Percentiles rank a stretch among this genome's conserved stretches.
Evolutionary conservation across 2,113 vertebrate species (phyloP).

Genomic region (Istiophorus platypterus): DNA sequence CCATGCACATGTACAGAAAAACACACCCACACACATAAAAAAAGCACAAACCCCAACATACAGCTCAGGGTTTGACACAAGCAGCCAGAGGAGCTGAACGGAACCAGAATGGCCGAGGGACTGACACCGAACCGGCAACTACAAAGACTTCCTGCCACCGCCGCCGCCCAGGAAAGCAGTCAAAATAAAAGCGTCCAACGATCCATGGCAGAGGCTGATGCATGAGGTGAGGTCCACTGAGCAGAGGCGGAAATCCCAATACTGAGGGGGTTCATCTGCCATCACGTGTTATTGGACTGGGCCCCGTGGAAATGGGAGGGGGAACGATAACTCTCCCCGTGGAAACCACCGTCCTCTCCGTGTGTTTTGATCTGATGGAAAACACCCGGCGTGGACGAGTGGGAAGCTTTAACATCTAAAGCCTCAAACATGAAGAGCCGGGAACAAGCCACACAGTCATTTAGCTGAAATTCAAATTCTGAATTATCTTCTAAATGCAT

Average conservation of each 20-base stretch:
- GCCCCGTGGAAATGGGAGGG: too few relatives aligned
- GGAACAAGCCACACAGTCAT: too few relatives aligned
- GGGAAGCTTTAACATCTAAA: too few relatives aligned
- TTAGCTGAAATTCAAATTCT: too few relatives aligned
- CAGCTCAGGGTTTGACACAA: constrained; percentile 1
- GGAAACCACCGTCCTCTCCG: too few relatives aligned
- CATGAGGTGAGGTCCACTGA: neutral
- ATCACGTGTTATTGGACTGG: neutral
- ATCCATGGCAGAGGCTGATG: neutral
- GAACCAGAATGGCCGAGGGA: neutral
- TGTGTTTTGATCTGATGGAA: too few relatives aligned
- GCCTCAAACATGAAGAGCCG: too few relatives aligned
- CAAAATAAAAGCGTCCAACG: neutral
- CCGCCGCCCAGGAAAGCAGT: neutral
- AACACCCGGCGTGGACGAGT: too few relatives aligned
- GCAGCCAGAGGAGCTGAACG: constrained; percentile 14
- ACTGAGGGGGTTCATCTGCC: constrained; percentile 5
- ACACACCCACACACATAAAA: neutral
- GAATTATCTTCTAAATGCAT: too few relatives aligned
- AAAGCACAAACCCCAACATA: neutral
- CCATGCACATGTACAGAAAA: neutral
- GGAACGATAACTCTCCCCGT: too few relatives aligned
- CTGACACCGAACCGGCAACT: constrained; percentile 3
- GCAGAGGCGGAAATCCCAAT: neutral
- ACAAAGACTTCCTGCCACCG: constrained; percentile 25